Conservation (phyloP, 2,113 vertebrate species). For the Melozone crissalis region DNA sequence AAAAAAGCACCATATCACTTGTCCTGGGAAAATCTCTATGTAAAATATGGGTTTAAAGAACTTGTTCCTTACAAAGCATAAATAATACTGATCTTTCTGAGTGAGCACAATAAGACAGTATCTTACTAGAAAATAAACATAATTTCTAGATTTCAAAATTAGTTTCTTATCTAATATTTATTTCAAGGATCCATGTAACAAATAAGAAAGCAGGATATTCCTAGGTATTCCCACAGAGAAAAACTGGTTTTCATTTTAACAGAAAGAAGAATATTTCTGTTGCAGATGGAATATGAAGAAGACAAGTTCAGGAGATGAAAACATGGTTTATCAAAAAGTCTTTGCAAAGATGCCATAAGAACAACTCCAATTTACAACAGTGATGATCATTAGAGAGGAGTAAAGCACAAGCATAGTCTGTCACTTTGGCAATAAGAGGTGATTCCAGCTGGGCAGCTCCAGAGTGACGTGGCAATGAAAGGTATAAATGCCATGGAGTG, state of each 20-base stretch:
- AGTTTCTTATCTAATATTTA: neutral
- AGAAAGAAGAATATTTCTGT: neutral
- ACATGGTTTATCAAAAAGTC: neutral
- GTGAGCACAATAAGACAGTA: neutral
- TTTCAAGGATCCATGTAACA: neutral
- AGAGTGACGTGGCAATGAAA: neutral
- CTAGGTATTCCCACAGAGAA: neutral
- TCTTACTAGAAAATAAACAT: neutral
- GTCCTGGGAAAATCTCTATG: neutral
- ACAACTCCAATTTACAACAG: neutral
- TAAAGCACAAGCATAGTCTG: neutral
- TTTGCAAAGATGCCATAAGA: neutral
- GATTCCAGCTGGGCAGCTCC: neutral
- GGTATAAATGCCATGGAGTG: accelerated
- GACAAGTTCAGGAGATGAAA: neutral
- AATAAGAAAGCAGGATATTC: neutral
- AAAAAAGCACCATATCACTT: neutral
- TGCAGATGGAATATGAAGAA: neutral
- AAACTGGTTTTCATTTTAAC: neutral
- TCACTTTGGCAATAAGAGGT: neutral
- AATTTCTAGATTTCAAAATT: neutral
- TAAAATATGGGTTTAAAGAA: neutral
- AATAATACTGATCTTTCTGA: neutral
- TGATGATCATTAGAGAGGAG: neutral
- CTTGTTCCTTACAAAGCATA: neutral